Evolutionary conservation across 2,888 invertebrate genomes (phyloP).

Genomic region (Cylloceria caligata): DNA sequence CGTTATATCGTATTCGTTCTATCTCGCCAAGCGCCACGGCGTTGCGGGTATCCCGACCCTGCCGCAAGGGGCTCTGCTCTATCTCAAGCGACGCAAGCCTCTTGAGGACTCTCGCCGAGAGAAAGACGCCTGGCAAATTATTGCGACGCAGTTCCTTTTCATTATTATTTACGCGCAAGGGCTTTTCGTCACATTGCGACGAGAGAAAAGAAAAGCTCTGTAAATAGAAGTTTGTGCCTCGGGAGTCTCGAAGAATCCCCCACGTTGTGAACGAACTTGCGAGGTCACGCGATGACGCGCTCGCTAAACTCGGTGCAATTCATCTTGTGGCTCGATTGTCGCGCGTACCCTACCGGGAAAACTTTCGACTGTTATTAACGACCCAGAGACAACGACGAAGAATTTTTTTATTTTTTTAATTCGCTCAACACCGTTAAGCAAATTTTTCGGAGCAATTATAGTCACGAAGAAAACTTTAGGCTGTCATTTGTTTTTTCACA

Average conservation of each 20-base stretch:
- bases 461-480: neutral
- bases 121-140: neutral
- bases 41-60: neutral
- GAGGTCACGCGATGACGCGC: neutral
- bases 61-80: conserved; percentile 1
- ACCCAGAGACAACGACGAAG: neutral
- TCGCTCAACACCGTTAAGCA: neutral
- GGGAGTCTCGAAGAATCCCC: neutral
- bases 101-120: neutral
- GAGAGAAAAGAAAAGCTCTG: conserved; percentile 15
- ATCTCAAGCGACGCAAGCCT: neutral
- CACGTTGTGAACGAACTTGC: neutral
- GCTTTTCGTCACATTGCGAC: neutral
- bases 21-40: neutral
- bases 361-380: conserved; percentile 4
- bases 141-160: conserved; percentile 4
- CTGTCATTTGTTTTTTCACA: neutral
- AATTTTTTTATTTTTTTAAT: neutral
- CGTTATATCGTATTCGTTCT: conserved; percentile 19
- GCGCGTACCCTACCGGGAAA: neutral
- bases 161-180: neutral
- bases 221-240: conserved; percentile 1
- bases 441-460: neutral
- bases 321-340: neutral
- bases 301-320: neutral